Conservation (phyloP, 2,113 vertebrate species). For the Callionymus lyra region DNA sequence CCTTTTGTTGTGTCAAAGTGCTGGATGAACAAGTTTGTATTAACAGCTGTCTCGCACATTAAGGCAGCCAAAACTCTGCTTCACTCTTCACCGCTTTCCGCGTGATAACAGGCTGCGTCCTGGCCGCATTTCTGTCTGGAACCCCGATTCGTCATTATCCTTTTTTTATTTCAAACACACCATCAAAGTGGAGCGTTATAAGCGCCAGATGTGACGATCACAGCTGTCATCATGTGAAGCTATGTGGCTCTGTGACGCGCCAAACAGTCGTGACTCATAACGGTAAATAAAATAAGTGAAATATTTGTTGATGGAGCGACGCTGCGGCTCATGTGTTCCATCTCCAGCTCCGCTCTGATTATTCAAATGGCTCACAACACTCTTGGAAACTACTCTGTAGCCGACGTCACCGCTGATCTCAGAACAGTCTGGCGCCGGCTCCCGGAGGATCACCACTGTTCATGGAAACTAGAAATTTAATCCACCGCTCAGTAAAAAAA, state of each 20-base stretch:
- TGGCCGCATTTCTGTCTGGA: slow-evolving; percentile 25
- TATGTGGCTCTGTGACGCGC: slow-evolving; percentile 37
- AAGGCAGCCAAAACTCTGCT: slow-evolving; percentile 13
- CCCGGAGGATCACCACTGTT: slow-evolving; percentile 23
- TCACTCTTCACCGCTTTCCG: slow-evolving; percentile 8
- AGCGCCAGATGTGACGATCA: slow-evolving; percentile 46
- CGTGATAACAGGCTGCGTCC: slow-evolving; percentile 41
- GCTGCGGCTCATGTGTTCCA: not conserved
- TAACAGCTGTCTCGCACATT: slow-evolving; percentile 27
- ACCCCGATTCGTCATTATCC: slow-evolving; percentile 31
- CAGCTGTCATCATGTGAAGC: slow-evolving; percentile 43
- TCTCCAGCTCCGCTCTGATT: not conserved
- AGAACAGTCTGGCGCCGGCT: slow-evolving; percentile 44
- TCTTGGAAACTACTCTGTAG: slow-evolving; percentile 24
- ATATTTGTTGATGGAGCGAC: not conserved
- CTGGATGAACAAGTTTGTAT: slow-evolving; percentile 18
- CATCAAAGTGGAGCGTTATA: slow-evolving; percentile 45
- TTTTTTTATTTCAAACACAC: slow-evolving; percentile 23
- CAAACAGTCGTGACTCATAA: slow-evolving; percentile 5
- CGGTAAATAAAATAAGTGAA: slow-evolving; percentile 13
- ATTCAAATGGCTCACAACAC: no score
- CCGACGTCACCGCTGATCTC: slow-evolving; percentile 41
- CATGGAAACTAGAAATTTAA: slow-evolving; percentile 48
- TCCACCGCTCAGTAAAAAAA: slow-evolving; percentile 24
- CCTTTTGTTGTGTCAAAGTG: no score